Evolutionary conservation across 53 echinoderm and acorn worm genomes (phyloP), one percentile per base, ranked within the genome.

Genomic region (Henricia sp.): DNA sequence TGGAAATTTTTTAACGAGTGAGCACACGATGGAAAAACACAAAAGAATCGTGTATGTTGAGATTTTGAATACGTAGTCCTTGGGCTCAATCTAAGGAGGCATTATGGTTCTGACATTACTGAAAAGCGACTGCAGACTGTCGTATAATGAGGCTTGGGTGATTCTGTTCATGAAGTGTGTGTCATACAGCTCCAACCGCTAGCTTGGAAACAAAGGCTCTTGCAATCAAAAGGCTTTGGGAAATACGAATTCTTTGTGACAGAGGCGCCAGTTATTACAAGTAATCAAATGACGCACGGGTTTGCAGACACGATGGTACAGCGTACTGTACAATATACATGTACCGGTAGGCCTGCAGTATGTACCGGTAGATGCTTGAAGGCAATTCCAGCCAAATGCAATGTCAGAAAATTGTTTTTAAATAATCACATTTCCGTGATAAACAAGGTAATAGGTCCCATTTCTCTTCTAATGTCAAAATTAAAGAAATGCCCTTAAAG

Each of bases 21-120:
- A 42, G n/a, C n/a, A n/a, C n/a, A n/a, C n/a, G n/a, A 77, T 46
- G 60, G 77, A 62, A 76, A 44, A 36, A 37, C 77, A 77, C 77
- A 77, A 77, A 77, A 30, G 43, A 20, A 33, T 37, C 53, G 42
- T 74, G n/a, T 74, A 35, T 16, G 74, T 27, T 59, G 14, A 6
- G 32, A 42, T 44, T 71, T 71, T 3, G 33, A 71, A 71, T 50
- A 34, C 5, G 13, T 17, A 14, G 77, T 42, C 77, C 77, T 77
- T 63, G 77, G 75, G 77, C 23, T 23, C 57, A 9, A 8, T 38
- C 44, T 12, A n/a, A 20, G 13, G 41, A 0, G 77, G 27, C 63
- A 77, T 62, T 62, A 21, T 42, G 43, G 43, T 32, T 41, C 77
- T 42, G 42, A 0, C 30, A 27, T 37, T 38, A 54, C 44, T 62